phyloP scores from a whole-genome alignment of 2,113 vertebrate genomes.

The human region GRCh38 chr4:176775501-176776000 shows the following conservation, averaged over 20 bases:
- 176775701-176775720: constrained; percentile 11
- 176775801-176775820: not conserved
- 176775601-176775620: constrained; percentile 60
- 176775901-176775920: not conserved
- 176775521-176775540: constrained; percentile 51
- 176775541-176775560: constrained; percentile 57
- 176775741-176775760: not conserved
- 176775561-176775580: constrained; percentile 24
- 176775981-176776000: not conserved
- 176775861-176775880: not conserved
- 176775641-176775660: not conserved
- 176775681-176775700: not conserved
- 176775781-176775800: not conserved
- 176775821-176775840: not conserved
- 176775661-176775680: not conserved
- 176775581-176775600: not conserved
- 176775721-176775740: constrained; percentile 11
- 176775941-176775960: constrained; percentile 16
- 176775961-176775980: not conserved
- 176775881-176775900: not conserved
- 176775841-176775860: not conserved
- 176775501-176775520: constrained; percentile 30
- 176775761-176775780: not conserved
- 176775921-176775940: not conserved
- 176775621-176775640: constrained; percentile 54